Percentiles rank a stretch among this genome's conserved stretches.
Evolutionary conservation across 2,888 invertebrate species (phyloP).

Genomic region (Rhamphomyia laevipes): DNA sequence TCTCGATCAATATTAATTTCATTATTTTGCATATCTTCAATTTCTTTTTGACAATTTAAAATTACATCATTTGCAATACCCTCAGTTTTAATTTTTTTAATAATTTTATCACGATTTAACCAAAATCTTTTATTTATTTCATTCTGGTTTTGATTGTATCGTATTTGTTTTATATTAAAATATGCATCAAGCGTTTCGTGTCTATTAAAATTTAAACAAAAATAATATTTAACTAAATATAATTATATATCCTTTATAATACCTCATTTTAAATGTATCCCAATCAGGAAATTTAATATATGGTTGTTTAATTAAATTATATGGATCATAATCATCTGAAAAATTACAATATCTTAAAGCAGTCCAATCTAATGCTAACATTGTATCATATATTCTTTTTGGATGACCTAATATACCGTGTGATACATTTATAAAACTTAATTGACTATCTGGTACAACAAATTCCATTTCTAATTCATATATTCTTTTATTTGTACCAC

Average conservation of each 20-base stretch:
- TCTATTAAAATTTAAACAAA: not conserved
- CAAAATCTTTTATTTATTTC: not conserved
- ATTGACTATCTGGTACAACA: conserved; percentile 28
- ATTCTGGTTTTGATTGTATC: not conserved
- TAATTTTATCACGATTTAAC: not conserved
- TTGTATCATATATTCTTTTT: conserved; percentile 28
- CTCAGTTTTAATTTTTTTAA: not conserved
- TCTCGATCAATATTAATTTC: not conserved
- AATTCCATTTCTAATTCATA: conserved; percentile 29
- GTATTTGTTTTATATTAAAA: not conserved
- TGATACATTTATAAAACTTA: conserved; percentile 26
- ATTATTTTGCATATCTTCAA: not conserved
- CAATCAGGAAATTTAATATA: conserved; percentile 21
- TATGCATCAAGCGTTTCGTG: not conserved
- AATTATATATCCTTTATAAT: not conserved
- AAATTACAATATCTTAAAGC: conserved; percentile 24
- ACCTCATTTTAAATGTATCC: not conserved
- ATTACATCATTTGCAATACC: not conserved
- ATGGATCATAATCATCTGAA: conserved; percentile 27
- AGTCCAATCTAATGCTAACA: conserved; percentile 25
- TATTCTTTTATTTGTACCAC: conserved; percentile 29
- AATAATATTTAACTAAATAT: not conserved
- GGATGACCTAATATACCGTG: conserved; percentile 34
- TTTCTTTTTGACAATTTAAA: not conserved
- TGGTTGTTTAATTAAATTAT: conserved; percentile 26